Evolutionary conservation across 2,797 vertebrate species (phyloP).

Genomic region (Anolis apletophallus): DNA sequence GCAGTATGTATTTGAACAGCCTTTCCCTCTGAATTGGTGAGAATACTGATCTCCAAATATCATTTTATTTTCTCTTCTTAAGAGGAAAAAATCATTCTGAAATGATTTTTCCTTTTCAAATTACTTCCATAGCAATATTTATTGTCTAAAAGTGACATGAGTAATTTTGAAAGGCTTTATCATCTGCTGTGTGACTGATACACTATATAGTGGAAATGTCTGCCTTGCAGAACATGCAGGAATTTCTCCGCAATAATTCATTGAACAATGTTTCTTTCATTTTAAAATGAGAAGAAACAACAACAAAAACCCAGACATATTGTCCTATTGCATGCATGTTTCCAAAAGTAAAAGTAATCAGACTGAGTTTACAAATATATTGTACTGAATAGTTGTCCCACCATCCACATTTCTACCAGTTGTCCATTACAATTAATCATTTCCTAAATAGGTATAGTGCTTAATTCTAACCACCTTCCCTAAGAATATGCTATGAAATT

Average conservation of each 20-base stretch:
- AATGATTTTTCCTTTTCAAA: slow-evolving; percentile 46
- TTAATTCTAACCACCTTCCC: too few relatives aligned
- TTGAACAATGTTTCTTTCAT: background rate
- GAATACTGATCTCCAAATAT: slow-evolving; percentile 27
- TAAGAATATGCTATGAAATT: too few relatives aligned
- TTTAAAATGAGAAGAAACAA: background rate
- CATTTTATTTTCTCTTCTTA: slow-evolving; percentile 41
- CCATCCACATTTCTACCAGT: too few relatives aligned
- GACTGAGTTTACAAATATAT: background rate
- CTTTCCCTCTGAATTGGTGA: slow-evolving; percentile 43
- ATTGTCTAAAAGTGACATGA: slow-evolving; percentile 45
- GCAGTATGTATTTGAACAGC: too few relatives aligned
- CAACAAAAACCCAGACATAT: background rate
- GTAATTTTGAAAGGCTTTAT: slow-evolving; percentile 18
- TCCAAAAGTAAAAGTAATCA: background rate
- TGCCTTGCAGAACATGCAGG: slow-evolving; percentile 20
- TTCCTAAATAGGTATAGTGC: too few relatives aligned
- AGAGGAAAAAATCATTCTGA: slow-evolving; percentile 31
- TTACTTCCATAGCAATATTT: slow-evolving; percentile 10
- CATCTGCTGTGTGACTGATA: slow-evolving; percentile 10
- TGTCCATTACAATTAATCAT: too few relatives aligned
- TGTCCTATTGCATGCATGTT: background rate
- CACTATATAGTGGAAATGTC: slow-evolving; percentile 36
- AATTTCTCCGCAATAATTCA: slow-evolving; percentile 12
- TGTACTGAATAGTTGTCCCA: too few relatives aligned